Percentiles rank a stretch among this genome's conserved stretches.
Conservation (phyloP, 2,113 vertebrate species). For the Rhagologus leucostigma region DNA sequence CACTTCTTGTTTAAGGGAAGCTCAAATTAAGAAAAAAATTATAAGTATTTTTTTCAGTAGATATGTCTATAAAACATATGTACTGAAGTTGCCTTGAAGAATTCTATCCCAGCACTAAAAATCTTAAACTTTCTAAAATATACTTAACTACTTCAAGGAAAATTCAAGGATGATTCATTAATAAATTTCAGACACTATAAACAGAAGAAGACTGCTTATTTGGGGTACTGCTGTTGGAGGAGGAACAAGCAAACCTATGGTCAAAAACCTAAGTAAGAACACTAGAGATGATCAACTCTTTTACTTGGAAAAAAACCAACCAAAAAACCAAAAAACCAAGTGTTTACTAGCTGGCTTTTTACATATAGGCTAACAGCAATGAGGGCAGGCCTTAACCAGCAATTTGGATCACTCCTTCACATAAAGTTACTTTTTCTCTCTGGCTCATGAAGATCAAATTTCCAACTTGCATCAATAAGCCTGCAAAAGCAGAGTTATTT, state of each 20-base stretch:
- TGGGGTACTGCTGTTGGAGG: not conserved
- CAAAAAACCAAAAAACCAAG: no score
- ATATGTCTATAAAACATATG: not conserved
- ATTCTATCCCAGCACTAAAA: not conserved
- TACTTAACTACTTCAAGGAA: not conserved
- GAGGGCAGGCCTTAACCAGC: not conserved
- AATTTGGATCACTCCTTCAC: not conserved
- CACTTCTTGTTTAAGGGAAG: not conserved
- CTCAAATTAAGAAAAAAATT: not conserved
- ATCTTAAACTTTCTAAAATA: not conserved
- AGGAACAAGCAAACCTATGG: not conserved
- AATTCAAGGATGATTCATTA: not conserved
- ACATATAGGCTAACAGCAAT: not conserved
- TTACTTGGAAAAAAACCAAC: no score
- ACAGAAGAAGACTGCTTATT: not conserved
- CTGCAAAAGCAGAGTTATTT: not conserved
- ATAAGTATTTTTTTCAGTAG: not conserved
- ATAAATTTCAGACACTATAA: not conserved
- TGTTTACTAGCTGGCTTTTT: not conserved
- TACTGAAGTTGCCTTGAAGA: not conserved
- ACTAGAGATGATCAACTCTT: not conserved
- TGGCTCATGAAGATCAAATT: not conserved
- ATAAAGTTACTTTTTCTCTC: not conserved
- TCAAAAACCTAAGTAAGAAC: not conserved
- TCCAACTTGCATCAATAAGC: not conserved